A percentile compares a stretch with the other conserved stretches of the same genome.
phyloP scores from a whole-genome alignment of 2,113 vertebrate species.

The Aleadryas rufinucha region DNA sequence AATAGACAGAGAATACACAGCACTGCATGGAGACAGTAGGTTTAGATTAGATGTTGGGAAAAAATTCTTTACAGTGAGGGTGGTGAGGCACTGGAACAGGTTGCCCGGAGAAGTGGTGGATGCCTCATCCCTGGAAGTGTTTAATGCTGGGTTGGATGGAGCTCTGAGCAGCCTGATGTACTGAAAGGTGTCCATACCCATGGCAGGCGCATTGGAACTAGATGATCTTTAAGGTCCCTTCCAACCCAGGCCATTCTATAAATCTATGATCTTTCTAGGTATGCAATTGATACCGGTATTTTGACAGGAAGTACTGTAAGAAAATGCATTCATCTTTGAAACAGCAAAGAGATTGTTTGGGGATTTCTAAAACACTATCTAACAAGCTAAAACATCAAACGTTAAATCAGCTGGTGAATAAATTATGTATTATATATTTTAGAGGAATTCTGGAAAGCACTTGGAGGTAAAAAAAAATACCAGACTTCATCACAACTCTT shows the following conservation, averaged over 20 bases:
- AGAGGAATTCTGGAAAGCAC: slow-evolving; percentile 84
- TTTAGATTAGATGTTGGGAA: neutral
- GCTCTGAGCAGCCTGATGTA: neutral
- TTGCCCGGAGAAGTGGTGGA: neutral
- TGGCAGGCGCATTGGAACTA: neutral
- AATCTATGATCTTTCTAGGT: neutral
- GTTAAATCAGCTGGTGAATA: neutral
- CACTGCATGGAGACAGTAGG: neutral
- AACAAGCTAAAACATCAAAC: neutral
- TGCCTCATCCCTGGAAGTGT: neutral
- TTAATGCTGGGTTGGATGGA: neutral
- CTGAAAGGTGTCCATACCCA: neutral
- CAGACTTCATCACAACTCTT: slow-evolving; percentile 84
- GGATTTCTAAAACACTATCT: neutral
- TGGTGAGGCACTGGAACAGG: neutral
- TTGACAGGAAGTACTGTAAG: neutral
- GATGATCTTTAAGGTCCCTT: neutral
- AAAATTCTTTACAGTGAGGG: neutral
- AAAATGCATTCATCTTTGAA: neutral
- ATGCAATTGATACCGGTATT: neutral
- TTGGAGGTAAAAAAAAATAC: slow-evolving; percentile 84
- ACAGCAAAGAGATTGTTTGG: neutral
- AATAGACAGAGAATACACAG: neutral
- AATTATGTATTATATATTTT: slow-evolving; percentile 21
- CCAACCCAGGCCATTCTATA: neutral